Evolutionary conservation across 1,140 invertebrate species (phyloP), one percentile per base, ranked within the genome.

Genomic region (Pygmarrhopalites habei): DNA sequence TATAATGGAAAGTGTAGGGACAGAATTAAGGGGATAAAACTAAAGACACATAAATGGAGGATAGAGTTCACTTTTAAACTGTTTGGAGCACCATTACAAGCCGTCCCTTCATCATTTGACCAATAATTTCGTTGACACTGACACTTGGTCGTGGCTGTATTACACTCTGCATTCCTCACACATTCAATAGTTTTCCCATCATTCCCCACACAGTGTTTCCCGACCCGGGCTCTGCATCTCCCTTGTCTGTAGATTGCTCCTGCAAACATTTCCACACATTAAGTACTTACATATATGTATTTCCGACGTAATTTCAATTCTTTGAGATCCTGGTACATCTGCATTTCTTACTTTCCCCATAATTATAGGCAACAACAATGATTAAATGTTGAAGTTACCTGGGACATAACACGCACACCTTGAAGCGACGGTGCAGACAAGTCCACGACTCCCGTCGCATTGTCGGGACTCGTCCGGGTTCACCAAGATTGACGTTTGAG

Each of bases 91-190:
- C 15, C 4, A 23, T 55, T 55, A 21, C 51, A 55, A 15, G 51
- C 51, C 23, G 51, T 55, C 14, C 51, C 51, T 32, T 55, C 51
- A 28, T 28, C 51, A 55, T 55, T 55, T 21, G 51, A 55, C 29
- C 25, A 55, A 7, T 7, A 32, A 15, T 7, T 7, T 17, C 26
- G 25, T 21, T 32, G 5, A 23, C 51, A 55, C 26, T 55, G 51
- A 28, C 51, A 55, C 29, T 28, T 12, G 5, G 26, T 28, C 4
- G 51, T 55, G 5, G 21, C 26, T 23, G 5, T 5, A 23, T 55
- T 55, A 21, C 51, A 55, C 4, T 12, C 14, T 10, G 51, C 51
- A 32, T 55, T 55, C 3, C 10, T 29, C 26, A 55, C 26, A 32
- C 51, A 55, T 15, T 55, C 51, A 10, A 55, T 7, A 15, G 29